Evolutionary conservation across 2,888 invertebrate genomes (phyloP), one percentile per base, ranked within the genome.

Genomic region (Leptothorax acervorum): DNA sequence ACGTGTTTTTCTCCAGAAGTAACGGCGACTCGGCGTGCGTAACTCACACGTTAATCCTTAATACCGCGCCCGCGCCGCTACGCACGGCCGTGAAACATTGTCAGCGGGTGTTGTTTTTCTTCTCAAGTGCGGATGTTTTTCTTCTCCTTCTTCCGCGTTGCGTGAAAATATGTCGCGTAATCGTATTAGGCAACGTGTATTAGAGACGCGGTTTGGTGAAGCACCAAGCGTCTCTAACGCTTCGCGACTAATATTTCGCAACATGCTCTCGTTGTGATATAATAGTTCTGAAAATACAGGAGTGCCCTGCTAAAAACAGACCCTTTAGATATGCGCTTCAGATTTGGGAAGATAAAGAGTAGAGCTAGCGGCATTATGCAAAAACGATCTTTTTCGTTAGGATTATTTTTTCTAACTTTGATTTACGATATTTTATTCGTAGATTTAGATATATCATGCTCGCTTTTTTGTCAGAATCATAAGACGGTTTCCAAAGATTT

Each of bases 41-140:
- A 79, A 79, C 48, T 79, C 60, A 79, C 79, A 31, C 73, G 60
- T 79, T 79, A 79, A 79, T 79, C 79, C 60, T 71, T 79, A 79
- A 79, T 79, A 57, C 48, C 48, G 18, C 57, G 35, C 48, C 48
- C 48, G 23, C 57, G 35, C 48, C 48, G 28, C 48, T 71, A 71
- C 60, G 57, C 60, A 48, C 73, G 60, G 9, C 39, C 79, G 60
- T 71, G 73, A 71, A 71, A 81, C 60, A 71, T 81, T 81, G 48
- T 60, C 35, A 51, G 48, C 73, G 48, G 31, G 28, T 48, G 31
- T 51, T 48, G 31, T 51, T 23, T 23, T 23, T 23, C 23, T 23
- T 23, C 23, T 23, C 23, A 31, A 70, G 31, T 51, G 35, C 48
- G 35, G 18, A 0, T n/a, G 65, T 78, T 60, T 76, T 23, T 23